phyloP scores from a whole-genome alignment of 2,797 vertebrate species.

The Enoplosus armatus region DNA sequence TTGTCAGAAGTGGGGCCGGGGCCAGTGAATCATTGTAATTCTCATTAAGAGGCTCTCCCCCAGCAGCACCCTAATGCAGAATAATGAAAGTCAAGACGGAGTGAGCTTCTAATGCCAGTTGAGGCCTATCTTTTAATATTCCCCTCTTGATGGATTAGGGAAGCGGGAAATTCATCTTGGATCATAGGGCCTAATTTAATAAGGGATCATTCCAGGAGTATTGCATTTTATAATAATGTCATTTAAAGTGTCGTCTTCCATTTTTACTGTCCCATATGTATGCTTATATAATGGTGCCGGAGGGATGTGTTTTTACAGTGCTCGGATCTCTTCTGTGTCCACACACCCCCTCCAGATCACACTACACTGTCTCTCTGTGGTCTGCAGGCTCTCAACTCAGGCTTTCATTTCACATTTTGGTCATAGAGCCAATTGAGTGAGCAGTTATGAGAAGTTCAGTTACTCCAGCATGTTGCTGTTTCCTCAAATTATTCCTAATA shows the following conservation, averaged over 20 bases:
- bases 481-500: slow-evolving; percentile 81
- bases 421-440: slow-evolving; percentile 76
- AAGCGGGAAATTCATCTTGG: slow-evolving; percentile 99
- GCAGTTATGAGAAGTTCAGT: slow-evolving; percentile 76
- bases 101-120: slow-evolving; percentile 99
- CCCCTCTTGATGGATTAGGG: slow-evolving; percentile 99
- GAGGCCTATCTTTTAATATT: slow-evolving; percentile 99
- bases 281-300: slow-evolving; percentile 98
- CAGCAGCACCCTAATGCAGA: slow-evolving; percentile 99
- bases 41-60: slow-evolving; percentile 99
- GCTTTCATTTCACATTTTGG: slow-evolving; percentile 78
- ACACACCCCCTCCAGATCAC: slow-evolving; percentile 69
- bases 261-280: slow-evolving; percentile 99
- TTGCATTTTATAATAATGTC: slow-evolving; percentile 99
- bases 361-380: slow-evolving; percentile 62
- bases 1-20: slow-evolving; percentile 99
- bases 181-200: slow-evolving; percentile 99
- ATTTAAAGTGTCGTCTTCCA: slow-evolving; percentile 99
- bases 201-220: slow-evolving; percentile 99
- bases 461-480: slow-evolving; percentile 69
- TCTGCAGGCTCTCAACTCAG: slow-evolving; percentile 63
- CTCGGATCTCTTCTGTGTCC: slow-evolving; percentile 80
- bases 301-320: slow-evolving; percentile 97
- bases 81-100: slow-evolving; percentile 99
- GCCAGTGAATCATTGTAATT: slow-evolving; percentile 99